These are phyloP conservation scores for Atta cephalotes DNA, from an alignment of 1,140 invertebrate genomes.

Conservation along the genomic window DNA sequence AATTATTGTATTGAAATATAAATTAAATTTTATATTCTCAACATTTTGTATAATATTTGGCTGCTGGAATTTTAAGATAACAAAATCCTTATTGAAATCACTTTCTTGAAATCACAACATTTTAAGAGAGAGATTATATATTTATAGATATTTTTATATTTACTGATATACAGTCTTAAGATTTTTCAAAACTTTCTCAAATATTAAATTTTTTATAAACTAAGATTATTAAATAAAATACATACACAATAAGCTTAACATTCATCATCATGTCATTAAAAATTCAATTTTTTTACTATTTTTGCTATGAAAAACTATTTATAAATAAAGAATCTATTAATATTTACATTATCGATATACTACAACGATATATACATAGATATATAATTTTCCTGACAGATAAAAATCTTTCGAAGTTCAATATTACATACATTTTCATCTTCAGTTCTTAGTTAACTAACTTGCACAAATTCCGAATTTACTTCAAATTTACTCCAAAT, in stretches of 20 bases:
- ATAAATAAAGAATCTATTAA: too few species aligned
- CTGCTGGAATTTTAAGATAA: not conserved
- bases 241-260: not conserved
- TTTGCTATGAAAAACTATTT: too few species aligned
- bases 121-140: not conserved
- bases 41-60: conserved; percentile 1
- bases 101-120: not conserved
- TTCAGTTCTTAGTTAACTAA: too few species aligned
- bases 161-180: not conserved
- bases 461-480: too few species aligned
- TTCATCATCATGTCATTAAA: too few species aligned
- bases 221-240: not conserved
- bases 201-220: conserved; percentile 5
- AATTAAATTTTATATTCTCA: conserved; percentile 1
- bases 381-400: too few species aligned
- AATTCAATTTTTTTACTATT: too few species aligned
- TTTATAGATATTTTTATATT: not conserved
- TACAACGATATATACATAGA: too few species aligned
- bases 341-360: too few species aligned
- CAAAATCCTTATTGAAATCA: not conserved
- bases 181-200: not conserved
- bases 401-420: too few species aligned
- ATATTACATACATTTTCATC: too few species aligned
- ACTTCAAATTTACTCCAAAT: too few species aligned
- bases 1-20: not conserved